These are phyloP conservation scores for Seriola aureovittata DNA, from an alignment of 2,113 vertebrate genomes.

Conservation along the genomic window DNA sequence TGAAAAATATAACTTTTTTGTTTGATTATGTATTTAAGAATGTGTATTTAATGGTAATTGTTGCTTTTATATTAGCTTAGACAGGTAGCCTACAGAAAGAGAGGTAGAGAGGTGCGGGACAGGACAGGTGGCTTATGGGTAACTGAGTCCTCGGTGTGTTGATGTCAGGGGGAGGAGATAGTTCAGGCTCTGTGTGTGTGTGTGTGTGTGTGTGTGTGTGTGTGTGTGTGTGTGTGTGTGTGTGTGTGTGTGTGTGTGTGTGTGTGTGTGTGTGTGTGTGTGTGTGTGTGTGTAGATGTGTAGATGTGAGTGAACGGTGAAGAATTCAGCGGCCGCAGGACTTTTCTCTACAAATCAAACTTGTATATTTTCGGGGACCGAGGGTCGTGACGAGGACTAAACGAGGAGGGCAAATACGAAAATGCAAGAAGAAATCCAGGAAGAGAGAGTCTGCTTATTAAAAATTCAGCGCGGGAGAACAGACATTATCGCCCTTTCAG, in stretches of 20 bases:
- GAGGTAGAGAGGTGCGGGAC: not conserved
- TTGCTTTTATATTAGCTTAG: too few relatives aligned
- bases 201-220: conserved; percentile 18
- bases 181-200: conserved; percentile 27
- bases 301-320: conserved; percentile 51
- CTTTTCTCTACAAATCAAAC: conserved; percentile 38
- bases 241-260: conserved; percentile 49
- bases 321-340: conserved; percentile 51
- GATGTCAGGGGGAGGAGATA: conserved; percentile 68
- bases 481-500: conserved; percentile 40
- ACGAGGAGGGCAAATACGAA: conserved; percentile 39
- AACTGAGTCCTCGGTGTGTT: conserved; percentile 70
- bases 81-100: not conserved
- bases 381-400: not conserved
- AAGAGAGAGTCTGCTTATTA: conserved; percentile 62
- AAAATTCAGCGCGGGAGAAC: conserved; percentile 74
- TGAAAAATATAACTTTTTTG: too few relatives aligned
- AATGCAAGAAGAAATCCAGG: conserved; percentile 69
- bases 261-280: conserved; percentile 57
- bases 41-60: too few relatives aligned
- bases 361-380: not conserved
- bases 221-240: conserved; percentile 52
- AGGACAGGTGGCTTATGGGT: conserved; percentile 79
- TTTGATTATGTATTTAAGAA: too few relatives aligned
- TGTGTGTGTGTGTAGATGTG: conserved; percentile 48